These are phyloP conservation scores for Ceratoteleas bidentatus DNA, from an alignment of 1,140 invertebrate species.

Conservation along the genomic window DNA sequence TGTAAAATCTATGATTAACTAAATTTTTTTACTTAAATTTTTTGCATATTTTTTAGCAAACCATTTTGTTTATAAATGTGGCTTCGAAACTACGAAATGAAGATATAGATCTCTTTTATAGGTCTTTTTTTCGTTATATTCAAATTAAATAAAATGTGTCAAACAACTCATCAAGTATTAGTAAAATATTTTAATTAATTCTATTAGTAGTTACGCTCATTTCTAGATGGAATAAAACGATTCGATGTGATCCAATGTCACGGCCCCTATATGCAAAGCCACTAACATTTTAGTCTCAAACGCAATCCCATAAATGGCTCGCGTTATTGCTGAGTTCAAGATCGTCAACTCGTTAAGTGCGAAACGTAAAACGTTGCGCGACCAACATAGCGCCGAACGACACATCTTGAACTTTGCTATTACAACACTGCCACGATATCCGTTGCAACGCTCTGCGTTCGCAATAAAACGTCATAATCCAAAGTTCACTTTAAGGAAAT, in stretches of 20 bases:
- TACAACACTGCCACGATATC: conserved; percentile 25
- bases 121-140: too few relatives aligned
- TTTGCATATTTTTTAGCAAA: too few relatives aligned
- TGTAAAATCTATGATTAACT: too few relatives aligned
- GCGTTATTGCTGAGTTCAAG: conserved; percentile 60
- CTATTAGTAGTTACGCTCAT: conserved; percentile 1
- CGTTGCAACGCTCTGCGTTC: conserved; percentile 27
- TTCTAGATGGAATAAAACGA: conserved; percentile 17
- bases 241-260: conserved; percentile 39
- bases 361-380: conserved; percentile 45
- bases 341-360: conserved; percentile 57
- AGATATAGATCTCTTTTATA: too few relatives aligned
- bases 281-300: conserved; percentile 53
- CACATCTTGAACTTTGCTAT: conserved; percentile 48
- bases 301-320: conserved; percentile 59
- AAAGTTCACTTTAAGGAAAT: conserved; percentile 8
- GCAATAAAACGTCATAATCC: conserved; percentile 33
- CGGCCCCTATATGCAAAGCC: conserved; percentile 44
- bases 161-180: too few relatives aligned
- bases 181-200: too few relatives aligned
- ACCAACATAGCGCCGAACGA: conserved; percentile 23
- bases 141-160: too few relatives aligned
- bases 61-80: too few relatives aligned
- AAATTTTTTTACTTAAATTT: too few relatives aligned
- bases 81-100: too few relatives aligned